These are phyloP conservation scores for Cydia strobilella DNA, from an alignment of 1,140 invertebrate genomes.

Conservation along the genomic window DNA sequence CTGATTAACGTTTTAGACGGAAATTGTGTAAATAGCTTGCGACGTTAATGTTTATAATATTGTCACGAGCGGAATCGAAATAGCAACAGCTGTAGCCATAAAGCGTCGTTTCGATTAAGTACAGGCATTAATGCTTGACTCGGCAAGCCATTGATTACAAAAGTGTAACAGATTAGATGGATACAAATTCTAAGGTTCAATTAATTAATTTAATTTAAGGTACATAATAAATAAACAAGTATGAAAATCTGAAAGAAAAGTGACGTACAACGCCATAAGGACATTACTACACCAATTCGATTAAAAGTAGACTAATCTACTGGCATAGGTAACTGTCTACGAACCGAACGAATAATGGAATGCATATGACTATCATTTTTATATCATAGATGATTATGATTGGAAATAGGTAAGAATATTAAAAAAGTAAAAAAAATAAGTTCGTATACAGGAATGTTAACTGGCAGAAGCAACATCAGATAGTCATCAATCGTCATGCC, in stretches of 20 bases:
- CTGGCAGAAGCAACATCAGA: too few species aligned
- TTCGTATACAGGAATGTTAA: too few species aligned
- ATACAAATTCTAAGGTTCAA: not conserved
- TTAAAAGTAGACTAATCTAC: not conserved
- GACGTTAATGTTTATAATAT: conserved; percentile 12
- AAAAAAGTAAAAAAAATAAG: too few species aligned
- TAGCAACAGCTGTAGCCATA: not conserved
- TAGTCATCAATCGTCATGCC: too few species aligned
- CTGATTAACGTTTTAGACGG: conserved; percentile 5
- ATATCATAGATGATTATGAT: too few species aligned
- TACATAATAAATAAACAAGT: not conserved
- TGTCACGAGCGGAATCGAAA: conserved; percentile 13
- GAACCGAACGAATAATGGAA: too few species aligned
- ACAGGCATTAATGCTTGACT: not conserved
- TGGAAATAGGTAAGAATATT: too few species aligned
- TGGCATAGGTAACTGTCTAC: not conserved
- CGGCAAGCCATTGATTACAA: conserved; percentile 4
- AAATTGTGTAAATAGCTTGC: not conserved
- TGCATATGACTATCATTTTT: too few species aligned
- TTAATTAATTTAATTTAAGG: not conserved
- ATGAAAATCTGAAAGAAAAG: not conserved
- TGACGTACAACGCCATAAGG: not conserved
- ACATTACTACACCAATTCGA: not conserved
- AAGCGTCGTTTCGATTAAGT: not conserved
- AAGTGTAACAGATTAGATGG: conserved; percentile 5